Evolutionary conservation across 2,888 invertebrate species (phyloP), one percentile per base, ranked within the genome.

Genomic region (Periphyllus acericola): DNA sequence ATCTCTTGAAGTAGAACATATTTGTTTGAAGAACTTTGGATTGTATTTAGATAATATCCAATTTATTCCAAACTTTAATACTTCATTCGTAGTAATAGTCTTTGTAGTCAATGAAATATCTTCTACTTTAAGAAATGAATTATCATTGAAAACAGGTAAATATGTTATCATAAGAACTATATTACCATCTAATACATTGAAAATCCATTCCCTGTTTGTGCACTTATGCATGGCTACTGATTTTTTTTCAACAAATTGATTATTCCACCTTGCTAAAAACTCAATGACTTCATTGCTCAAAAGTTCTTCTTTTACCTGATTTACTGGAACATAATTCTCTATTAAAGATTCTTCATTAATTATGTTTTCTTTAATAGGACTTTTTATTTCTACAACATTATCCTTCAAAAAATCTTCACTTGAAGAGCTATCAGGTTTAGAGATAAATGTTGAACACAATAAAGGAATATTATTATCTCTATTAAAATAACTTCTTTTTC

Each of bases 31-130:
- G 3, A 87, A 68, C 34, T 87, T 87, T 46, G 87, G 74, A 72
- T 80, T 74, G 14, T 87, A 87, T 66, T 87, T 87, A 34, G 87
- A 74, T 81, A 81, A 81, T 34, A 87, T 87, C 87, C 87, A 87
- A 40, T 87, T 74, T 40, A 81, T 81, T 52, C 87, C 87, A 81
- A 87, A 87, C 14, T 66, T 66, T 9, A 21, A 32, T 8, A 81
- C 66, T 81, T 87, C 81, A 75, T 87, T 40, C 66, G 81, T 32
- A 46, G n/a, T 3, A 32, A 3, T 60, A 4, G n/a, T 60, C 1
- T 32, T 36, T 19, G 74, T 11, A 25, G n/a, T 72, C 34, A 87
- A 75, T 74, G 46, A 74, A 81, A 87, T 87, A 87, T 87, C 60
- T 14, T 74, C 81, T 19, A 87, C 72, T 87, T 81, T 87, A 19